Base-by-base conservation (phyloP, 2,113 vertebrate genomes). In the Rana temporaria region DNA sequence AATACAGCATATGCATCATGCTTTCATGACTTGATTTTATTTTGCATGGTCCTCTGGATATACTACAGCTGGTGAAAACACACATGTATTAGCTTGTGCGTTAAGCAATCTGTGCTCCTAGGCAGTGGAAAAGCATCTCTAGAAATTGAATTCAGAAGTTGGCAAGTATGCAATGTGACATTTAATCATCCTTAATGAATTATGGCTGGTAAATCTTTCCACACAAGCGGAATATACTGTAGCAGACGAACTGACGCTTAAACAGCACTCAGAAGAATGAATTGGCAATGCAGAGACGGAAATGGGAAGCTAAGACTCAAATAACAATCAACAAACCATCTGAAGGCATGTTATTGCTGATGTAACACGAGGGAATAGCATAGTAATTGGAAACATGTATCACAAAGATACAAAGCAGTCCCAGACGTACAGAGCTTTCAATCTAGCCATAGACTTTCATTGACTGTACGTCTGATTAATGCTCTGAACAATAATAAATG, bases 131-230 rank as follows among this genome's bases (percentile, higher is more conserved):
- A 48, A 48, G 42, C 42, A 48, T 12, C 42, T 48, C 42, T 48
- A 48, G 9, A 69, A 48, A 69, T 69, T 42, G 19, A n/a, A 48
- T 69, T 42, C 9, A 11, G 30, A 32, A 38, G 32, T 67, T 26
- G n/a, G 30, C 42, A 48, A 11, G 65, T 32, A 32, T 67, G 5
- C 11, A 0, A 16, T 26, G 26, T 26, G 22, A 22, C 26, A 69
- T 69, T 48, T 69, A 69, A 69, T 69, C 20, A 48, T 69, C 14
- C 9, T 24, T 71, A 55, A 71, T 71, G 20, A 71, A 71, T 55
- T 55, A 16, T 6, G 26, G 11, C 68, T 18, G 66, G 19, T 67
- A 38, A 69, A 20, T 12, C n/a, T 16, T n/a, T n/a, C 11, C 2
- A 8, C n/a, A 38, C 20, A 42, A 22, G 6, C n/a, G 19, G 19